A percentile compares a stretch with the other conserved stretches of the same genome.
Evolutionary conservation across 2,113 vertebrate species (phyloP).

Genomic region (Lepidothrix coronata): DNA sequence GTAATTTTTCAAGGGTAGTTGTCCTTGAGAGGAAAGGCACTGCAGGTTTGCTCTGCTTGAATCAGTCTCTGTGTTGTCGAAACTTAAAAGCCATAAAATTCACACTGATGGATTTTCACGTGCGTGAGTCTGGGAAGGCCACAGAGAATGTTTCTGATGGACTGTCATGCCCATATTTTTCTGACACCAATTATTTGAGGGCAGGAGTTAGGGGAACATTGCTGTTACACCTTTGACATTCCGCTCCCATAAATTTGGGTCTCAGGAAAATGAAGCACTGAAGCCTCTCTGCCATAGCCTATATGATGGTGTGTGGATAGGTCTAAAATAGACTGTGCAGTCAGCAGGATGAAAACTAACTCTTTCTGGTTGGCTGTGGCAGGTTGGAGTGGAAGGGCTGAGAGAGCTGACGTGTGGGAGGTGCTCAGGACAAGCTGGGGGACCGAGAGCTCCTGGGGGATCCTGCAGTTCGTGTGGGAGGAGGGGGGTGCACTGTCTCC

Average conservation of each 20-base stretch:
- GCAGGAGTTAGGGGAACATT: neutral
- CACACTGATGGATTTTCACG: neutral
- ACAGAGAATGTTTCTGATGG: neutral
- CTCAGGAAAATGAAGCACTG: neutral
- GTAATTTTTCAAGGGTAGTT: neutral
- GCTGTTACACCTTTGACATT: neutral
- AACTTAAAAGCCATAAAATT: neutral
- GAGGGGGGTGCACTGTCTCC: accelerated
- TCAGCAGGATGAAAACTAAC: neutral
- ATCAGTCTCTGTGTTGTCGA: neutral
- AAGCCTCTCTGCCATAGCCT: neutral
- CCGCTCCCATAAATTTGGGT: neutral
- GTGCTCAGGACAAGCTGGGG: neutral
- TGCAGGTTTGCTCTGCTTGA: neutral
- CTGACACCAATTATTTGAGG: neutral
- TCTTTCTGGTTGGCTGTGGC: neutral
- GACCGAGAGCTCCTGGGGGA: accelerated
- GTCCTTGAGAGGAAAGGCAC: neutral
- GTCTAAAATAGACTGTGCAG: neutral
- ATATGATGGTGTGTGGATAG: neutral
- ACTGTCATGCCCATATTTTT: neutral
- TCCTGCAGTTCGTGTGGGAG: accelerated
- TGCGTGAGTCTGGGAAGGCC: neutral
- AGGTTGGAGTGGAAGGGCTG: neutral
- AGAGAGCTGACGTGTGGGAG: neutral